Evolutionary conservation across 2,888 invertebrate species (phyloP), one percentile per base, ranked within the genome.

Genomic region (Ctena decussata): DNA sequence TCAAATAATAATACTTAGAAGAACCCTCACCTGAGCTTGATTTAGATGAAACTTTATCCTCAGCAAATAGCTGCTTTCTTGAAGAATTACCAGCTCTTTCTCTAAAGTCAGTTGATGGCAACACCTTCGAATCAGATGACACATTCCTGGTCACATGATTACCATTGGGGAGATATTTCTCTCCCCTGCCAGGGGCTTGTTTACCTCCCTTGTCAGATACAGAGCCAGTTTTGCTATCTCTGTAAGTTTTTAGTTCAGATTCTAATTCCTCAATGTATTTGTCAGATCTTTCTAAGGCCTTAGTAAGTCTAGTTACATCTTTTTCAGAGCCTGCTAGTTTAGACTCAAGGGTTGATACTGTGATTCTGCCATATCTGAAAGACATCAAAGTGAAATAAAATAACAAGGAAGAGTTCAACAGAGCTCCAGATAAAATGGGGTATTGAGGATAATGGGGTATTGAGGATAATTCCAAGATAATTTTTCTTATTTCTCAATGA

Each of bases 281-380:
- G 77, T 95, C 95, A 86, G 94, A 95, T 73, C 92, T 87, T 78
- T 94, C 93, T 57, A 95, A 84, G 15, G 95, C 95, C 74, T 93
- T 94, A 60, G 94, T 92, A 35, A 95, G 89, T 70, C 93, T 92
- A 11, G 87, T 88, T 3, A 94, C 91, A 84, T 95, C 94, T 84
- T 94, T 94, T 83, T 95, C 94, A 71, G 93, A 91, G 49, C 85
- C 86, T 32, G 94, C 93, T 41, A 95, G 78, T 78, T 95, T 94
- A 1, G 93, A 80, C 84, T 95, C 95, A 49, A 95, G 83, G 5
- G 95, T 94, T 32, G 94, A 93, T 6, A 95, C 94, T 37, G 95
- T 95, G 65, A 89, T 91, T 60, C 95, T 90, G 0, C 95, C 95
- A 91, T 92, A 94, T 73, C 95, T 95, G 89, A 5, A 91, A 90